Base-by-base conservation (phyloP, 2,888 invertebrate species). In the Embidobia sp. region DNA sequence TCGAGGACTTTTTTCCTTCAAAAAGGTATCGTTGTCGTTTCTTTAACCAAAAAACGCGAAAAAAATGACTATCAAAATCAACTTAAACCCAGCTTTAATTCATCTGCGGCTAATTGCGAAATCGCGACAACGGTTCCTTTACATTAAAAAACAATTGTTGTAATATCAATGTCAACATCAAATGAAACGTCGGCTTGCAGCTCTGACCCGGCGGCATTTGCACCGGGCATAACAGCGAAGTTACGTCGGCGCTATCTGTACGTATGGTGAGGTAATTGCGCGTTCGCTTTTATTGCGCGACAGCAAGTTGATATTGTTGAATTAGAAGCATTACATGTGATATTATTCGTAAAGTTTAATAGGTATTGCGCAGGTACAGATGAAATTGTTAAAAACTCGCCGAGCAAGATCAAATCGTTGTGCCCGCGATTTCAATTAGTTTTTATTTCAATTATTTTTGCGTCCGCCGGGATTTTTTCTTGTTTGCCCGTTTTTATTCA, bases 271-370 rank as follows among this genome's bases (percentile, higher is more conserved):
- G 49, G 49, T 59, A 73, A 73, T 73, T 73, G 61, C 74, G 40
- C 59, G 59, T 53, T 74, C 59, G 59, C 59, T 74, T 67, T 67
- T 74, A 74, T 61, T 74, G 74, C 48, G 66, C 59, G 53, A 74
- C 51, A 59, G 61, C 37, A 61, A 74, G 67, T 74, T 74, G 67
- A 67, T 74, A 67, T 74, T 74, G 67, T 67, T 67, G 55, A 66
- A 67, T 74, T 67, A 67, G 61, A 61, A 37, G 16, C 55, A 74
- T 67, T 67, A 67, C 46, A 61, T 61, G 67, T 48, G 48, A 67
- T 48, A 61, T 51, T 53, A 42, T 19, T 61, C 67, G 40, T 55
- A 61, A 61, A 49, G 33, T 37, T 74, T 74, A 61, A 74, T 67
- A 48, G 74, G 61, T 19, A 61, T 53, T 53, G n/a, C n/a, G 53